Evolutionary conservation across 2,113 vertebrate species (phyloP).

Genomic region (Cepphus grylle): DNA sequence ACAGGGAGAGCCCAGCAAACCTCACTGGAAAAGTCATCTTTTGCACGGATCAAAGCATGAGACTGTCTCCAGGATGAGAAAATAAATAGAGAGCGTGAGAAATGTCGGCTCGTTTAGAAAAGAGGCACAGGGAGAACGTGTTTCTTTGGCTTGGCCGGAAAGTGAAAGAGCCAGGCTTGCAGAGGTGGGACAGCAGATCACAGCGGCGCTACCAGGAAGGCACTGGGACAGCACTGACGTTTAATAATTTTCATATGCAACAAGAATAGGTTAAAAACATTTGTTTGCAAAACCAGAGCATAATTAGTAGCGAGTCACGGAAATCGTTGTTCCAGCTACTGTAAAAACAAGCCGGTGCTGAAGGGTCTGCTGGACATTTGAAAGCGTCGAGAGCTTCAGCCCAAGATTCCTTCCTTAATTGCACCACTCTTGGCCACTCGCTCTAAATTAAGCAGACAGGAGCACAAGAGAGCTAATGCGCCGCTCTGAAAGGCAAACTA

Average conservation of each 20-base stretch:
- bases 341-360: not conserved
- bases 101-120: not conserved
- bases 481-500: slow-evolving; percentile 9
- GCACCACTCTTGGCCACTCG: not conserved
- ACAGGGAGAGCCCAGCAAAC: not conserved
- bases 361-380: slow-evolving; percentile 37
- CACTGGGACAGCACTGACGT: not conserved
- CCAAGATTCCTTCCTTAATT: slow-evolving; percentile 40
- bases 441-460: slow-evolving; percentile 26
- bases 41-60: not conserved
- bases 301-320: not conserved
- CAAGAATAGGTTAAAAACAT: not conserved
- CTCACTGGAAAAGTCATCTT: slow-evolving; percentile 3
- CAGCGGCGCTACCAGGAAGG: not conserved
- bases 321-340: not conserved
- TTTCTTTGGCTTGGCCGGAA: not conserved
- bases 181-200: not conserved
- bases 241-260: not conserved
- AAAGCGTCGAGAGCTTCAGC: not conserved
- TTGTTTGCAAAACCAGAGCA: not conserved
- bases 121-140: not conserved
- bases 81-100: not conserved
- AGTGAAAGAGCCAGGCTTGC: not conserved
- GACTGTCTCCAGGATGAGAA: not conserved
- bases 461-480: slow-evolving; percentile 30